A percentile compares a stretch with the other conserved stretches of the same genome.
Conservation (phyloP, 2,888 invertebrate species). For the Polymixis lichenea region DNA sequence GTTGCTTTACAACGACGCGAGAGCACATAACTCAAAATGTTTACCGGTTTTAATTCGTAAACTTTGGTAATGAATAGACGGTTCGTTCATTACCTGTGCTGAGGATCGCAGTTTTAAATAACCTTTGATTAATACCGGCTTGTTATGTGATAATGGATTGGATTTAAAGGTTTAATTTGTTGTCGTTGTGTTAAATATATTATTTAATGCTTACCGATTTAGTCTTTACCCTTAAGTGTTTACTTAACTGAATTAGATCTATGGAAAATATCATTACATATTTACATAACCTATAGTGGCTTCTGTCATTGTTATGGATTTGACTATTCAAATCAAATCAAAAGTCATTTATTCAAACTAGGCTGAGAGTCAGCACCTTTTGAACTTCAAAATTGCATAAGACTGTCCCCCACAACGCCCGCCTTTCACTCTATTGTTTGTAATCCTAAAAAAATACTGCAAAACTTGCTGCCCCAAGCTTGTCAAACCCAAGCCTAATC, state of each 20-base stretch:
- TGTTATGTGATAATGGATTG: constrained; percentile 20
- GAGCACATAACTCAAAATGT: constrained; percentile 67
- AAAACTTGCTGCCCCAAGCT: neutral
- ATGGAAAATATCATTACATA: neutral
- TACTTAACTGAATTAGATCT: neutral
- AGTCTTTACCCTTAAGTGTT: neutral
- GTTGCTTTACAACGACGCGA: constrained; percentile 43
- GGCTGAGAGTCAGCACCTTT: too few species aligned
- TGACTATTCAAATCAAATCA: too few species aligned
- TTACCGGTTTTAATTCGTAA: constrained; percentile 68
- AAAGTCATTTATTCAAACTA: too few species aligned
- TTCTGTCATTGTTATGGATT: neutral
- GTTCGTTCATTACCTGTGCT: constrained; percentile 58
- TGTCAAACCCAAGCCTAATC: neutral
- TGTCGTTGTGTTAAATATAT: neutral
- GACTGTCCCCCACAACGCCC: too few species aligned
- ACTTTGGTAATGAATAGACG: constrained; percentile 66
- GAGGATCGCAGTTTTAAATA: constrained; percentile 50
- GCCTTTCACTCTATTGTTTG: too few species aligned
- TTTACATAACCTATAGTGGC: neutral
- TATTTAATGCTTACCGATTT: neutral
- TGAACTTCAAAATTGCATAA: too few species aligned
- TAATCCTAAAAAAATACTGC: neutral
- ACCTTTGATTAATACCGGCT: constrained; percentile 38
- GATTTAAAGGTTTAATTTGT: constrained; percentile 10